Percentiles rank a stretch among this genome's conserved stretches.
phyloP scores from a whole-genome alignment of 1,140 invertebrate genomes.

The Drosophila biarmipes region DNA sequence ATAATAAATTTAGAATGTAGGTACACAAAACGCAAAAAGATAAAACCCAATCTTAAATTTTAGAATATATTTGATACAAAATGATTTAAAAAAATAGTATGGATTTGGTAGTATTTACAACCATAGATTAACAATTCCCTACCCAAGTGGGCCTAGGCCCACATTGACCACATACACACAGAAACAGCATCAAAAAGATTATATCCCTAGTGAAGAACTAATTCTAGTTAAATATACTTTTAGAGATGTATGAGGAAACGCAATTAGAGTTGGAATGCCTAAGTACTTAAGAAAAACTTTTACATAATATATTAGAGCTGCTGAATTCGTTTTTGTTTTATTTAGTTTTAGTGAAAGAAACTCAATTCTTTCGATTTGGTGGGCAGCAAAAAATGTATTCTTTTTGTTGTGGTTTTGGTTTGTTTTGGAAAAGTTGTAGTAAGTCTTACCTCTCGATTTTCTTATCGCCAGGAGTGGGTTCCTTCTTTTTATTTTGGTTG shows the following conservation, averaged over 20 bases:
- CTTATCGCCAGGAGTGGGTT: slow-evolving; percentile 84
- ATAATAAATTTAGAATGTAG: neutral
- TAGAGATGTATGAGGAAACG: slow-evolving; percentile 27
- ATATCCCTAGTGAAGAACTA: slow-evolving; percentile 26
- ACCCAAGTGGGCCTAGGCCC: neutral
- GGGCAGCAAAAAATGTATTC: slow-evolving; percentile 34
- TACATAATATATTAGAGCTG: slow-evolving; percentile 24
- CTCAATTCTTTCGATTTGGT: slow-evolving; percentile 43
- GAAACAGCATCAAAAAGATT: slow-evolving; percentile 6
- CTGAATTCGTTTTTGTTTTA: slow-evolving; percentile 3
- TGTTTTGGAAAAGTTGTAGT: slow-evolving; percentile 61
- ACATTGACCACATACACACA: slow-evolving; percentile 7
- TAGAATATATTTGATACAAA: neutral
- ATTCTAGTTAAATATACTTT: slow-evolving; percentile 12
- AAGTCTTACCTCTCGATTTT: slow-evolving; percentile 84
- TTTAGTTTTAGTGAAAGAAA: slow-evolving; percentile 22
- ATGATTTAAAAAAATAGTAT: neutral
- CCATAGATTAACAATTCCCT: neutral
- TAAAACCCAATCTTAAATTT: slow-evolving; percentile 4
- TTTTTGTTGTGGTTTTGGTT: slow-evolving; percentile 45
- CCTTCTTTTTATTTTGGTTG: slow-evolving; percentile 84
- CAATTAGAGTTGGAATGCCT: slow-evolving; percentile 32
- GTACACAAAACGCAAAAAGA: slow-evolving; percentile 20
- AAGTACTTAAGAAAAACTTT: slow-evolving; percentile 42
- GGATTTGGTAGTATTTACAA: neutral